Evolutionary conservation across 2,113 vertebrate species (phyloP).

Genomic region (Oncorhynchus mykiss): DNA sequence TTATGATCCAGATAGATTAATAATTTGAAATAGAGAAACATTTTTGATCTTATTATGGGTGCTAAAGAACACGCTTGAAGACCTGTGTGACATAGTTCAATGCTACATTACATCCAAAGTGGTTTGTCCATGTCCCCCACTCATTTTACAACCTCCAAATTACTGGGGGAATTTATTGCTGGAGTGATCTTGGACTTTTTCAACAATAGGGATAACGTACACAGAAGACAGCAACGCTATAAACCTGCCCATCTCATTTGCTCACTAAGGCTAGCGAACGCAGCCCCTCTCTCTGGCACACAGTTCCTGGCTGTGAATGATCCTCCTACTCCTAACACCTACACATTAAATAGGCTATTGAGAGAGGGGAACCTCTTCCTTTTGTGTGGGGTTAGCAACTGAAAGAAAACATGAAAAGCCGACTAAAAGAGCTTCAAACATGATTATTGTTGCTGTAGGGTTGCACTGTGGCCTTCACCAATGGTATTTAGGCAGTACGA

Average conservation of each 20-base stretch:
- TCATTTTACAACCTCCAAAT: constrained; percentile 42
- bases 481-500: no score
- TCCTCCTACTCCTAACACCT: constrained; percentile 39
- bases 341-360: constrained; percentile 21
- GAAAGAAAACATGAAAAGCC: constrained; percentile 5
- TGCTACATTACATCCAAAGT: neutral
- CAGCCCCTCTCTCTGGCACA: neutral
- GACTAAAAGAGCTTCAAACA: neutral
- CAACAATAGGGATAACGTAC: constrained; percentile 26
- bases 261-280: constrained; percentile 18
- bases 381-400: constrained; percentile 20
- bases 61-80: neutral
- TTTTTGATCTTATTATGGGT: no score
- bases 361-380: neutral
- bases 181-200: constrained; percentile 27
- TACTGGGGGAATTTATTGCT: constrained; percentile 35
- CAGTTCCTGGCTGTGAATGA: constrained; percentile 30
- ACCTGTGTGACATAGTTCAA: neutral
- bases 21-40: neutral
- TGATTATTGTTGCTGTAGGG: neutral
- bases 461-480: neutral
- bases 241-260: constrained; percentile 42
- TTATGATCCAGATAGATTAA: neutral
- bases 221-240: constrained; percentile 24
- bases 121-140: constrained; percentile 14